Percentiles rank a stretch among this genome's conserved stretches.
Conservation (phyloP, 92 coral and sea anemone genomes). For the Palythoa grandiflora region DNA sequence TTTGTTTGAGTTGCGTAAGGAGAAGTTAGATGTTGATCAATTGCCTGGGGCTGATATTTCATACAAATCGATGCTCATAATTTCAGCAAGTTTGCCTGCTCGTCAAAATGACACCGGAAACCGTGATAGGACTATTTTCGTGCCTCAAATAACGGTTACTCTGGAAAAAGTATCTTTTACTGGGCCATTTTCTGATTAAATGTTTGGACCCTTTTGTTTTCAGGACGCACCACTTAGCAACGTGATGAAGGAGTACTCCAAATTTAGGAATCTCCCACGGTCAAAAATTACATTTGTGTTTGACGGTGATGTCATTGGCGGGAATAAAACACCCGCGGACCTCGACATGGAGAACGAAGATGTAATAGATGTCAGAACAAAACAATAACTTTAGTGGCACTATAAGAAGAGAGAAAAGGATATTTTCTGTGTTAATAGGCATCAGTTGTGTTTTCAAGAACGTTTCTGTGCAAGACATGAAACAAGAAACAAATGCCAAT, state of each 20-base stretch:
- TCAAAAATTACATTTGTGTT: constrained; percentile 78
- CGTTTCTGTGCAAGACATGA: background rate
- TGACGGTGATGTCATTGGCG: constrained; percentile 83
- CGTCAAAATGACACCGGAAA: no score
- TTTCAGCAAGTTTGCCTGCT: no score
- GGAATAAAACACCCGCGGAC: constrained; percentile 84
- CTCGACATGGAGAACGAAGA: constrained; percentile 95
- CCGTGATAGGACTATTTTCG: no score
- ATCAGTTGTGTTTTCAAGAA: background rate
- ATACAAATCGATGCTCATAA: no score
- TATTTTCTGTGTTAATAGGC: background rate
- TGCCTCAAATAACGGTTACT: no score
- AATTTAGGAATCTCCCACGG: constrained; percentile 73
- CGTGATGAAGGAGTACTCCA: constrained; percentile 78
- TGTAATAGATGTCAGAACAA: constrained; percentile 83
- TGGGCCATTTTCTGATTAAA: background rate
- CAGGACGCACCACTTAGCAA: constrained; percentile 78
- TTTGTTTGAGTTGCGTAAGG: no score
- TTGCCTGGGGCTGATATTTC: no score
- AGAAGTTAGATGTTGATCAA: no score
- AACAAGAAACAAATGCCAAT: no score
- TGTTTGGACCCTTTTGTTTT: background rate
- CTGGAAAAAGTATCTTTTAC: background rate
- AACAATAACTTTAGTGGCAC: background rate
- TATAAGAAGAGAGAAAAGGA: background rate